Conservation (phyloP, 2,888 invertebrate species). For the Sarcophaga rosellei region DNA sequence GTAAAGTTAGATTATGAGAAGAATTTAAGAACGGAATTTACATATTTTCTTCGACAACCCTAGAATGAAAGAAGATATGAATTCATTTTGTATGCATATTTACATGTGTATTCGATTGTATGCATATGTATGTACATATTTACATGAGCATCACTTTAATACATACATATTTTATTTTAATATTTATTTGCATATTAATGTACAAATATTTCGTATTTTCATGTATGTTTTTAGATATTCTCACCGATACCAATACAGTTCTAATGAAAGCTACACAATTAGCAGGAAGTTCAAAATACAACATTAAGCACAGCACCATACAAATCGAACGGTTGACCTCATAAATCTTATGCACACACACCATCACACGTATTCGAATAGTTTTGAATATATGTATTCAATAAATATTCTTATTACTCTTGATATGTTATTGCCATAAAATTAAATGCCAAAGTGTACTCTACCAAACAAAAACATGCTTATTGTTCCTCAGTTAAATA, state of each 20-base stretch:
- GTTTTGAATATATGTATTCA: not conserved
- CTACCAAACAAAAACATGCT: slow-evolving; percentile 22
- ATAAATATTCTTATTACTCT: not conserved
- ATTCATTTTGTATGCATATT: too few relatives aligned
- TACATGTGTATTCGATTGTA: too few relatives aligned
- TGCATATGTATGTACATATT: too few relatives aligned
- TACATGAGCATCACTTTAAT: too few relatives aligned
- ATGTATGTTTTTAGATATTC: slow-evolving; percentile 72
- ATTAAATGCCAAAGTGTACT: slow-evolving; percentile 50
- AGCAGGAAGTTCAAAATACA: slow-evolving; percentile 75
- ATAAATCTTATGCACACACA: slow-evolving; percentile 55
- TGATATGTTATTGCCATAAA: slow-evolving; percentile 26
- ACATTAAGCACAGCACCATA: slow-evolving; percentile 79
- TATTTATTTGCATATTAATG: slow-evolving; percentile 22
- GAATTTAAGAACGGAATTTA: too few relatives aligned
- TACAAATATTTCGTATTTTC: not conserved
- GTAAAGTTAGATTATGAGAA: too few relatives aligned
- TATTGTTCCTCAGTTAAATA: slow-evolving; percentile 57
- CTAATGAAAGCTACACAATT: slow-evolving; percentile 76
- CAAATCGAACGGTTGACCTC: slow-evolving; percentile 78
- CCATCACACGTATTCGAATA: not conserved
- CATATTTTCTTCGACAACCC: too few relatives aligned
- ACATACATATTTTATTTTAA: not conserved
- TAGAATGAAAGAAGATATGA: too few relatives aligned
- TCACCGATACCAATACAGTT: slow-evolving; percentile 75